A percentile compares a stretch with the other conserved stretches of the same genome.
Evolutionary conservation across 2,113 vertebrate species (phyloP).

Genomic region (Tor tambroides): DNA sequence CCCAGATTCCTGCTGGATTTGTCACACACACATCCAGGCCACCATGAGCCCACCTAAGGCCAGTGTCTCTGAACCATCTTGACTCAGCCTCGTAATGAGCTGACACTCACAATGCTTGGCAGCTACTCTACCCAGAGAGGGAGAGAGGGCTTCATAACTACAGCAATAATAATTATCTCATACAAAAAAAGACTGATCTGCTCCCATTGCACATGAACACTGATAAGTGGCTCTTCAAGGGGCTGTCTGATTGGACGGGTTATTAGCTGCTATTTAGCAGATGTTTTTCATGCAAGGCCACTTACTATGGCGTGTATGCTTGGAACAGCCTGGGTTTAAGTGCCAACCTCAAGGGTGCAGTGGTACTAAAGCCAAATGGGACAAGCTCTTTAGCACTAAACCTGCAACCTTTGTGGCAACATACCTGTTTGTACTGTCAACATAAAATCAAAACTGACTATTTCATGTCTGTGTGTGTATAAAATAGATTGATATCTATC

Average conservation of each 20-base stretch:
- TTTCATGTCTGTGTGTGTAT: no score
- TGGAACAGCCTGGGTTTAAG: neutral
- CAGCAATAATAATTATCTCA: conserved; percentile 23
- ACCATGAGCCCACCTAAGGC: neutral
- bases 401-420: neutral
- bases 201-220: neutral
- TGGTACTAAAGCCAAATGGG: neutral
- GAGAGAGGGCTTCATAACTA: conserved; percentile 16
- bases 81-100: conserved; percentile 36
- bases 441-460: neutral
- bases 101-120: neutral
- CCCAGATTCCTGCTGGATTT: neutral
- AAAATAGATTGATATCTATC: no score
- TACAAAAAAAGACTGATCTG: conserved; percentile 4
- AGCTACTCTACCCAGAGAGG: neutral
- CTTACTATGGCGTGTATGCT: neutral
- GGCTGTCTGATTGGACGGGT: conserved; percentile 7
- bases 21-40: neutral
- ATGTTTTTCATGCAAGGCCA: conserved; percentile 1
- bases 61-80: neutral
- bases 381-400: conserved; percentile 5
- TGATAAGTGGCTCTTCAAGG: conserved; percentile 3
- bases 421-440: neutral
- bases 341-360: neutral
- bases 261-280: conserved; percentile 10